phyloP scores from a whole-genome alignment of 2,888 invertebrate species.

The Phortica magna region DNA sequence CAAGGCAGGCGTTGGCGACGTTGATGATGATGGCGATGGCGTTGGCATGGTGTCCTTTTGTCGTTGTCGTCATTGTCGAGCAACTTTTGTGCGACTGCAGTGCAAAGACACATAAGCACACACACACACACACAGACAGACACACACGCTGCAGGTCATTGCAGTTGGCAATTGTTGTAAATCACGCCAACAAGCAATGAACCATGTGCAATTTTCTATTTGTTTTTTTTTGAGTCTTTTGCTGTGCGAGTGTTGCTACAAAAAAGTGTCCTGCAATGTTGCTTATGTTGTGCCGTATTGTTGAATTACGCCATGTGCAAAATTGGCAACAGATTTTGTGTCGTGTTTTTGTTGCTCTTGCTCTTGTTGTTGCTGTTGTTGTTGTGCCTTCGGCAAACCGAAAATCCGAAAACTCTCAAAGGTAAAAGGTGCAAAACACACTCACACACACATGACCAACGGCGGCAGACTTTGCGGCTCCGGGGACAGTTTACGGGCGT shows the following conservation, averaged over 20 bases:
- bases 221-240: neutral
- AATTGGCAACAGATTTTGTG: constrained; percentile 13
- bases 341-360: neutral
- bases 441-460: constrained; percentile 14
- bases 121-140: neutral
- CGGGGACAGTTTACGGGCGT: constrained; percentile 18
- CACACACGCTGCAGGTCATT: constrained; percentile 27
- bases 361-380: neutral
- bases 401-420: constrained; percentile 17
- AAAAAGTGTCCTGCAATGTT: neutral
- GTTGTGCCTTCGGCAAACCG: neutral
- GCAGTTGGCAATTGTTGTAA: constrained; percentile 49
- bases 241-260: neutral
- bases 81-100: neutral
- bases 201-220: constrained; percentile 7
- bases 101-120: neutral
- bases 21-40: too few species aligned
- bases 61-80: neutral
- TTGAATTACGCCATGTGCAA: neutral
- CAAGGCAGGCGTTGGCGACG: too few species aligned
- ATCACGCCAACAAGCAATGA: constrained; percentile 47
- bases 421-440: constrained; percentile 27
- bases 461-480: neutral
- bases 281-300: neutral
- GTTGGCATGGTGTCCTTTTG: neutral